Evolutionary conservation across 2,113 vertebrate genomes (phyloP).

Genomic region (Neodon shergylaensis): DNA sequence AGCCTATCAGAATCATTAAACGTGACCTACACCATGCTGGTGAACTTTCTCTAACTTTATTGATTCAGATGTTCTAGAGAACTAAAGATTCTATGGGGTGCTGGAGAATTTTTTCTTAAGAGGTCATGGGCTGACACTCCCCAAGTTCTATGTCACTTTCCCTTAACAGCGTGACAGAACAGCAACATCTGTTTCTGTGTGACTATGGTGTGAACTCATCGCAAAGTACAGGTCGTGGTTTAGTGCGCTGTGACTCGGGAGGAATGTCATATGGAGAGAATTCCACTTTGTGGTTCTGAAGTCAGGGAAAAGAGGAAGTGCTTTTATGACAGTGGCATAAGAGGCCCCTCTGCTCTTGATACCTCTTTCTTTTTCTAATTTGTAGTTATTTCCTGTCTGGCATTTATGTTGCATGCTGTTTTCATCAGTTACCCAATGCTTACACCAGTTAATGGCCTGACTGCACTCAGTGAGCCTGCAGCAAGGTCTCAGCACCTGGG

Average conservation of each 20-base stretch:
- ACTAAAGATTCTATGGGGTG: constrained; percentile 38
- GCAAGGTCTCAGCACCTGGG: constrained; percentile 71
- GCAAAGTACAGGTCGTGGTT: constrained; percentile 31
- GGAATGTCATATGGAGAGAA: constrained; percentile 77
- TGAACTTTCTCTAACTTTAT: constrained; percentile 23
- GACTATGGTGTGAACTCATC: constrained; percentile 4
- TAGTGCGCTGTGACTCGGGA: constrained; percentile 56
- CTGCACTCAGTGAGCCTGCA: constrained; percentile 34
- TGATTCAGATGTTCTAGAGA: constrained; percentile 31
- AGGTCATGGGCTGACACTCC: constrained; percentile 2
- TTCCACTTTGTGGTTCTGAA: constrained; percentile 79
- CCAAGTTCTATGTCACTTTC: constrained; percentile 51
- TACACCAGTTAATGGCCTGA: constrained; percentile 48
- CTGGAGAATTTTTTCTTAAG: constrained; percentile 23
- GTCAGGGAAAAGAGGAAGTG: constrained; percentile 77
- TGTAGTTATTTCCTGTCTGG: constrained; percentile 75
- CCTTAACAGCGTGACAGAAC: constrained; percentile 46
- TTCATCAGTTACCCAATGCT: constrained; percentile 70
- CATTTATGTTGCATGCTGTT: constrained; percentile 67
- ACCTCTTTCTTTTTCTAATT: constrained; percentile 80
- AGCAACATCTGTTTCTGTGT: constrained; percentile 68
- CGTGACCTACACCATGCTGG: background rate
- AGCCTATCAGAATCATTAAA: constrained; percentile 16
- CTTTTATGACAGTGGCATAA: constrained; percentile 84
- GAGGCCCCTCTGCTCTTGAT: constrained; percentile 55